phyloP scores from a whole-genome alignment of 1,140 invertebrate genomes.

The Teleopsis dalmanni region DNA sequence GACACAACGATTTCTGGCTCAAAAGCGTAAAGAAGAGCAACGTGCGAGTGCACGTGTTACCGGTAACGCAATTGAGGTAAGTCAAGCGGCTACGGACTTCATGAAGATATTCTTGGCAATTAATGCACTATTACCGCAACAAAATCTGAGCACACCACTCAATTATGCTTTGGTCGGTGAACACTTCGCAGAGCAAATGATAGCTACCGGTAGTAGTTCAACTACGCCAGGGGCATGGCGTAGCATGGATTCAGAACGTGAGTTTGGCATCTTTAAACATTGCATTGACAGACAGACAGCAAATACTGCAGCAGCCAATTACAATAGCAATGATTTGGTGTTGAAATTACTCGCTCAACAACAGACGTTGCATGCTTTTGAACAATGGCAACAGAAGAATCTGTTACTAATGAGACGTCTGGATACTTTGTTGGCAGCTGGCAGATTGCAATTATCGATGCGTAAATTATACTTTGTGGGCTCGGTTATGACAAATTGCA shows the following conservation, averaged over 20 bases:
- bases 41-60: not conserved
- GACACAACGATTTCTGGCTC: constrained; percentile 13
- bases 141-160: constrained; percentile 26
- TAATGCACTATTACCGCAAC: constrained; percentile 20
- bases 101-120: constrained; percentile 22
- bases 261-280: constrained; percentile 20
- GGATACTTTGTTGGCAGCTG: constrained; percentile 18
- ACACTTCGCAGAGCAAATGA: constrained; percentile 23
- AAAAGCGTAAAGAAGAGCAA: constrained; percentile 2
- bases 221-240: constrained; percentile 33
- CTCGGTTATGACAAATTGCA: constrained; percentile 24
- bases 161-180: constrained; percentile 27
- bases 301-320: not conserved
- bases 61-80: not conserved
- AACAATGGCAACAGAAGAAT: constrained; percentile 19
- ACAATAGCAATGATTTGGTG: constrained; percentile 26
- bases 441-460: constrained; percentile 22
- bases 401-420: constrained; percentile 12
- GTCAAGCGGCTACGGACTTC: constrained; percentile 17
- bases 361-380: constrained; percentile 18
- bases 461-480: constrained; percentile 26
- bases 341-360: constrained; percentile 22
- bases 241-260: constrained; percentile 30
- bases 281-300: constrained; percentile 14
- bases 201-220: constrained; percentile 30